phyloP scores from a whole-genome alignment of 2,797 vertebrate genomes.

The Discoglossus pictus region DNA sequence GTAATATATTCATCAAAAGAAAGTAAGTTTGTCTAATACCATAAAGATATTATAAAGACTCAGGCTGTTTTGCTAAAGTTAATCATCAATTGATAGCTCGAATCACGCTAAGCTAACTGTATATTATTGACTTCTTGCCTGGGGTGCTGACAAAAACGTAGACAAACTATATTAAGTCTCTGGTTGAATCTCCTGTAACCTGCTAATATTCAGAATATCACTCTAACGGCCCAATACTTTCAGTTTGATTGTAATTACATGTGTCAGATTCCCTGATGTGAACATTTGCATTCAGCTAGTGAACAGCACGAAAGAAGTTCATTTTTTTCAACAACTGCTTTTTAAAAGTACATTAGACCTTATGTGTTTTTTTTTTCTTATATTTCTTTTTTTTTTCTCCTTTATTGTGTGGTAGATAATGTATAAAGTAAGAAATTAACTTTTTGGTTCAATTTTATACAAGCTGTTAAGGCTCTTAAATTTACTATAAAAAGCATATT shows the following conservation, averaged over 20 bases:
- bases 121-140: slow-evolving; percentile 16
- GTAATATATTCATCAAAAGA: no score
- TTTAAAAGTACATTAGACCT: not conserved
- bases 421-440: no score
- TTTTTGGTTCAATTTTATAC: no score
- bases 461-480: no score
- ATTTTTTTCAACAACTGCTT: slow-evolving; percentile 2
- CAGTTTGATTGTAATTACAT: slow-evolving; percentile 39
- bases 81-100: slow-evolving; percentile 12
- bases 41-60: not conserved
- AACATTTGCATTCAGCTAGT: slow-evolving; percentile 32
- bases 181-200: not conserved
- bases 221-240: slow-evolving; percentile 4
- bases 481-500: no score
- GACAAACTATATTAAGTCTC: slow-evolving; percentile 13
- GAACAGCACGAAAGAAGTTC: slow-evolving; percentile 8
- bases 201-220: slow-evolving; percentile 5
- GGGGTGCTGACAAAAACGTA: slow-evolving; percentile 15
- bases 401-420: no score
- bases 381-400: no score
- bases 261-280: slow-evolving; percentile 19
- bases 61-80: slow-evolving; percentile 15
- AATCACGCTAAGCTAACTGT: slow-evolving; percentile 1
- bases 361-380: no score
- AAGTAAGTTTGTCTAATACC: not conserved